Conservation (phyloP, 2,113 vertebrate genomes). For the Formicarius rufipectus region DNA sequence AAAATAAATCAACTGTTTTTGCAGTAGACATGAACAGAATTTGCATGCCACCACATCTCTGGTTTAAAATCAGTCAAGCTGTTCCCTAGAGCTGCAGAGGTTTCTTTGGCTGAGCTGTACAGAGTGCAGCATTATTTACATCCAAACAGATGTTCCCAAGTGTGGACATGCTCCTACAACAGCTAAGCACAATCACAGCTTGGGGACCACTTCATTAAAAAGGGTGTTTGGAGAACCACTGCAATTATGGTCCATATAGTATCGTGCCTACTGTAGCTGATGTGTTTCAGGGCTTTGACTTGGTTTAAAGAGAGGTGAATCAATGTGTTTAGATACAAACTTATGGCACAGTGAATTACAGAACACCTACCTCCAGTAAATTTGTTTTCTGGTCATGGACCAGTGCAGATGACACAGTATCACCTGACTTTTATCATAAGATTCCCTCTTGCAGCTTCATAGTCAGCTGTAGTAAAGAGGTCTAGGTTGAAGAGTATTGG, state of each 20-base stretch:
- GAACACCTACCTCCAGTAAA: background rate
- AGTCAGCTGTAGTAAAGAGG: background rate
- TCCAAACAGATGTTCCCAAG: background rate
- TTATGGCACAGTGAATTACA: background rate
- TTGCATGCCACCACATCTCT: background rate
- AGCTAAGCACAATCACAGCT: background rate
- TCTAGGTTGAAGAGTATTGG: background rate
- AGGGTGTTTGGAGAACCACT: background rate
- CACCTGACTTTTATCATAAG: background rate
- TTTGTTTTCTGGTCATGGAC: background rate
- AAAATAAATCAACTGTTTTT: background rate
- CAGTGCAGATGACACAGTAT: background rate
- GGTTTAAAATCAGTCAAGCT: conserved; percentile 17
- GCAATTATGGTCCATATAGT: too few relatives aligned
- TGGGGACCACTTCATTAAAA: background rate
- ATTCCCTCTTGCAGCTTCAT: background rate
- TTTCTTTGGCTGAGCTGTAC: background rate
- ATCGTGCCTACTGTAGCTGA: background rate
- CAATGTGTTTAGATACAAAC: background rate
- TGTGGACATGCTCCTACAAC: background rate
- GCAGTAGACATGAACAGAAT: background rate
- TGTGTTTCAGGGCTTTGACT: background rate
- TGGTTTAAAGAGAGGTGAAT: background rate
- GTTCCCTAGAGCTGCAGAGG: background rate
- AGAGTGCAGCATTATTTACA: background rate